Evolutionary conservation across 2,797 vertebrate species (phyloP), one percentile per base, ranked within the genome.

Genomic region (Serranus cabrilla): DNA sequence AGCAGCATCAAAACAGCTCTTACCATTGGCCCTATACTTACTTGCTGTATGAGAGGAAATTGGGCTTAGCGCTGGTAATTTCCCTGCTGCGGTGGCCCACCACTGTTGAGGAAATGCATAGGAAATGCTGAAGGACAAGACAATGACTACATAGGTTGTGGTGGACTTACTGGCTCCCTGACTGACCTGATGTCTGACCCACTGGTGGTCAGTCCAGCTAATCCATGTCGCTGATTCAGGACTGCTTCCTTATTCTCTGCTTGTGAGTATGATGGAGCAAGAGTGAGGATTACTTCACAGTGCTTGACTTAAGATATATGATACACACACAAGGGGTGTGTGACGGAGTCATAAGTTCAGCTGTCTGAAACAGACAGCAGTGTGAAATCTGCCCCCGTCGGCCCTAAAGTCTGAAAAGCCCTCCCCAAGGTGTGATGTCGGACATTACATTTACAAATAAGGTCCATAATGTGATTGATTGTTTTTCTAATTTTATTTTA

Each of bases 1-100:
- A 84, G 72, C 78, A 82, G 74, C 86, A 90, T 92, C 83, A 90
- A 91, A 90, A 89, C 86, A 64, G 52, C 64, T 82, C 76, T 79
- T 75, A 62, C 78, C 69, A 45, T 79, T 70, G 85, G 72, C 74
- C 84, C 83, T 89, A 21, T 87, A 90, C 75, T 87, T 91, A 88
- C 76, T 84, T 74, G 62, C 72, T 55, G 69, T 74, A 77, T 72
- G 83, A 91, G 73, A 90, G 85, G 79, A 90, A 92, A 89, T 86
- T 85, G 86, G 82, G 84, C 84, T 84, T 73, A 83, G 68, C 17
- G 66, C 82, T 90, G 68, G 87, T 86, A 82, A 91, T 92, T 84
- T 89, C 87, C 78, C 64, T 78, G 56, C 81, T 86, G 87, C 23
- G 85, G 88, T 78, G 63, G 71, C 82, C 80, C 84, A 86, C 89